Percentiles rank a stretch among this genome's conserved stretches.
phyloP scores from a whole-genome alignment of 1,140 invertebrate species.

The Leptonema lineaticorne region DNA sequence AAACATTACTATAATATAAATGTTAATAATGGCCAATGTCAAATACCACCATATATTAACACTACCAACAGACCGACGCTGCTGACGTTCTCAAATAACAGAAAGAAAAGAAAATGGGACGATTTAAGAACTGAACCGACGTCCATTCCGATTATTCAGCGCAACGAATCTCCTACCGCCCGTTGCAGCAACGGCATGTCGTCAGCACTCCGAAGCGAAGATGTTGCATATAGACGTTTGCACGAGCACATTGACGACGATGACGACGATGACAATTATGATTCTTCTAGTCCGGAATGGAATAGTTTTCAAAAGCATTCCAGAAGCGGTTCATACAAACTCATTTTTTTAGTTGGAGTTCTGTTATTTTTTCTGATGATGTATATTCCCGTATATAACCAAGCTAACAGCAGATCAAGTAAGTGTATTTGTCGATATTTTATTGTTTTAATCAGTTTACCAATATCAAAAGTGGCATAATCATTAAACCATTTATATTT shows the following conservation, averaged over 20 bases:
- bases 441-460: no score
- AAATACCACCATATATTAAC: neutral
- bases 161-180: neutral
- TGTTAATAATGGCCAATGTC: neutral
- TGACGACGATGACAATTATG: conserved; percentile 25
- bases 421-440: conserved; percentile 22
- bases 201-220: conserved; percentile 1
- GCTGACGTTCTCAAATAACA: neutral
- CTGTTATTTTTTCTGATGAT: conserved; percentile 52
- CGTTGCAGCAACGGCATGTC: conserved; percentile 7
- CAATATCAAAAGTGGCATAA: no score
- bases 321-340: conserved; percentile 47
- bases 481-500: no score
- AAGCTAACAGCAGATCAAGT: conserved; percentile 44
- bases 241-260: conserved; percentile 12
- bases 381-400: conserved; percentile 55
- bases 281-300: conserved; percentile 33
- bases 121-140: neutral
- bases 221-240: conserved; percentile 12
- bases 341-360: conserved; percentile 50
- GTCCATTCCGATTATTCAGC: neutral
- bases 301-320: conserved; percentile 45
- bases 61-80: neutral
- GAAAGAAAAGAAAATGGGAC: neutral
- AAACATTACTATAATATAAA: neutral